phyloP scores from a whole-genome alignment of 2,888 invertebrate genomes.

The Ophonus ardosiacus region DNA sequence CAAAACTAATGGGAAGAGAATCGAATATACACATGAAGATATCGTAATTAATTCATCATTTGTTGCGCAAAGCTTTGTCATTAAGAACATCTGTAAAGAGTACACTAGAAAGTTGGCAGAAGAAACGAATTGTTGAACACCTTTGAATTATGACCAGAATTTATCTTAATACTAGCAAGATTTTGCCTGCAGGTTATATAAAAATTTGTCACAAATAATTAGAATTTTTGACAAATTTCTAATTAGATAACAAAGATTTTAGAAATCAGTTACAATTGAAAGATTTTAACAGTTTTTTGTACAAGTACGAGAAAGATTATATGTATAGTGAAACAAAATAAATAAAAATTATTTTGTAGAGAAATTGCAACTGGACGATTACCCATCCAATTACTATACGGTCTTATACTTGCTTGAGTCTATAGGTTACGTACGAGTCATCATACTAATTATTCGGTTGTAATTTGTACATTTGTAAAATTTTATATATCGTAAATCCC shows the following conservation, averaged over 20 bases:
- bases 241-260: neutral
- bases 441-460: too few relatives aligned
- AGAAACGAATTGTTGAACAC: neutral
- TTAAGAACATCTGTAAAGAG: constrained; percentile 46
- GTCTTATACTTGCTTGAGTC: too few relatives aligned
- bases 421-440: too few relatives aligned
- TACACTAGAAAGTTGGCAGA: constrained; percentile 32
- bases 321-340: too few relatives aligned
- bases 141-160: neutral
- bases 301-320: too few relatives aligned
- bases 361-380: too few relatives aligned
- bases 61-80: constrained; percentile 44
- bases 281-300: neutral
- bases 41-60: constrained; percentile 24
- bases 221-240: neutral
- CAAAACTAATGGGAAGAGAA: constrained; percentile 34
- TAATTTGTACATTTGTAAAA: too few relatives aligned
- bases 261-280: neutral
- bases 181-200: neutral
- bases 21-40: constrained; percentile 19
- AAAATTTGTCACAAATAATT: neutral
- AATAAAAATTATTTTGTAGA: too few relatives aligned
- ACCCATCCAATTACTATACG: too few relatives aligned
- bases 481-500: too few relatives aligned
- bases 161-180: neutral